A percentile compares a stretch with the other conserved stretches of the same genome.
phyloP scores from a whole-genome alignment of 2,888 invertebrate species.

The Troides oblongomaculatus region DNA sequence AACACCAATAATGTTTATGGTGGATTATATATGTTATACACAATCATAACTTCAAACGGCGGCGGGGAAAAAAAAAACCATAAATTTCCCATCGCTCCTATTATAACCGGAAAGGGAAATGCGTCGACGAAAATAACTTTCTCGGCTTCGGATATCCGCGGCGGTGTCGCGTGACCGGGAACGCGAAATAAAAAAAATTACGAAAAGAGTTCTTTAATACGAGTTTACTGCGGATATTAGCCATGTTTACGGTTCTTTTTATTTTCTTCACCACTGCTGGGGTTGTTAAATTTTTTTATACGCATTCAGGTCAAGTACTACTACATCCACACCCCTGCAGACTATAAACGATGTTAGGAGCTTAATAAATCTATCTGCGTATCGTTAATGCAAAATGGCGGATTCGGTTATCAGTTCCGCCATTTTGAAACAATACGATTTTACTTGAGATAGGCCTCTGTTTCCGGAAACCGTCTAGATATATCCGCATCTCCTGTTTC shows the following conservation, averaged over 20 bases:
- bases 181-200: conserved; percentile 1
- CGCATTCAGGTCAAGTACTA: neutral
- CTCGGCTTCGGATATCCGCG: conserved; percentile 18
- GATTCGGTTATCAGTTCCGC: no score
- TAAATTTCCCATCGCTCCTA: neutral
- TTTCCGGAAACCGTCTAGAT: no score
- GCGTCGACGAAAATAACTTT: conserved; percentile 13
- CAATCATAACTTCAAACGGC: neutral
- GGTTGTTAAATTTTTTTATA: neutral
- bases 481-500: no score
- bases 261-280: neutral
- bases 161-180: conserved; percentile 7
- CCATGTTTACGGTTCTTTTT: conserved; percentile 2
- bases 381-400: no score
- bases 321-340: no score
- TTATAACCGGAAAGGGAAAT: conserved; percentile 9
- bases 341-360: no score
- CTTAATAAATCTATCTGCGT: no score
- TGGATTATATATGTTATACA: no score
- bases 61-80: neutral
- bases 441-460: no score
- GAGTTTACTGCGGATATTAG: conserved; percentile 5
- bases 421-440: no score
- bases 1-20: no score
- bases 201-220: conserved; percentile 4